Evolutionary conservation across 1,140 invertebrate genomes (phyloP), one percentile per base, ranked within the genome.

Genomic region (Antheraea pernyi): DNA sequence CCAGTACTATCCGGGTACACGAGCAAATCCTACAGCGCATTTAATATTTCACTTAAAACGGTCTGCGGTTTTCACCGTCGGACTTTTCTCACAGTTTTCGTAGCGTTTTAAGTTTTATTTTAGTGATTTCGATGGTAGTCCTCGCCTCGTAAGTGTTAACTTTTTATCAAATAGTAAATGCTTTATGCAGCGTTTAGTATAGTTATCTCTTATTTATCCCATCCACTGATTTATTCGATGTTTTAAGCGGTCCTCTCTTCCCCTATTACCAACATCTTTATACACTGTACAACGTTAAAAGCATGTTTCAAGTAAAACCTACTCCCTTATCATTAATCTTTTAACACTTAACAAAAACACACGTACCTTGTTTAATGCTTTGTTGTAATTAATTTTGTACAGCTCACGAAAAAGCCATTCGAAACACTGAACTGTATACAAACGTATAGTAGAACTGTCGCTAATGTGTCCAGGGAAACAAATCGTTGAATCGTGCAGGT

Each of bases 41-140:
- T 86, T 86, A 87, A 85, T 89, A 90, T 88, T 88, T 90, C 80
- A 90, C 76, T 79, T 79, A 86, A 86, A 87, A 83, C 85, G 70
- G 82, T 85, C 84, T 89, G 83, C 78, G 85, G 85, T 83, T 83
- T 81, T 71, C 75, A 75, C 71, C 77, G 71, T 61, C 74, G 71
- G 77, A 86, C 78, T 84, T 85, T 89, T 85, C 83, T 84, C 79
- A 69, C 70, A 68, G 77, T 70, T 78, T 77, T 77, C 68, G 73
- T 74, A 69, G 71, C 76, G 80, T 81, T 85, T 84, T 83, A 84
- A 86, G 81, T 88, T 84, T 85, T 81, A 77, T 84, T 30, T 88
- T 83, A 80, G 83, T 74, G 78, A 74, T 79, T 76, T 69, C 65
- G 67, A 69, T 71, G 74, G 73, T 70, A 72, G 0, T 42, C 39